phyloP scores from a whole-genome alignment of 2,113 vertebrate genomes.

The Phyllostomus discolor region DNA sequence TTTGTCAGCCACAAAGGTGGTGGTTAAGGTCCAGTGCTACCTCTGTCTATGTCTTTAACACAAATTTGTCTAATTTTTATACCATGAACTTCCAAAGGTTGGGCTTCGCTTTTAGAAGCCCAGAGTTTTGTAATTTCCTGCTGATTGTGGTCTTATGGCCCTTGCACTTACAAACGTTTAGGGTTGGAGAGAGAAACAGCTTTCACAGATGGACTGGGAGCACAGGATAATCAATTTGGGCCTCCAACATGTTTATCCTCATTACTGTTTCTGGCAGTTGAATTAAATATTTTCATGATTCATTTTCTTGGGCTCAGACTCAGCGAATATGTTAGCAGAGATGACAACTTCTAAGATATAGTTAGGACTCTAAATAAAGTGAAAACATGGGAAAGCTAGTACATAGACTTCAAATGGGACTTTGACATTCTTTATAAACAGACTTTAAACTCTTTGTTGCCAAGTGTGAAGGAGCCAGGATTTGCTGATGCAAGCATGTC shows the following conservation, averaged over 20 bases:
- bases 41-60: background rate
- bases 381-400: background rate
- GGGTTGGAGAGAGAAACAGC: background rate
- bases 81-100: background rate
- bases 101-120: background rate
- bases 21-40: background rate
- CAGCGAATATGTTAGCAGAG: background rate
- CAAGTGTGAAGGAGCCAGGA: background rate
- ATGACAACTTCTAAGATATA: background rate
- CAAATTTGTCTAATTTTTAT: background rate
- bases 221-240: background rate
- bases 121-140: background rate
- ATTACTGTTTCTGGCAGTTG: background rate
- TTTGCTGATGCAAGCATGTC: background rate
- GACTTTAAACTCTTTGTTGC: background rate
- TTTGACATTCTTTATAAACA: background rate
- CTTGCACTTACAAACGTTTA: background rate
- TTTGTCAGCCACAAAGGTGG: background rate
- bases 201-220: background rate
- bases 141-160: background rate
- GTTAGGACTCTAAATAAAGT: background rate
- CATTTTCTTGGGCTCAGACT: background rate
- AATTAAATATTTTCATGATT: constrained; percentile 34
- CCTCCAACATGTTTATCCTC: background rate
- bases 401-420: background rate